These are phyloP conservation scores for Daubentonia madagascariensis DNA, from an alignment of 2,113 vertebrate species.

Conservation along the genomic window DNA sequence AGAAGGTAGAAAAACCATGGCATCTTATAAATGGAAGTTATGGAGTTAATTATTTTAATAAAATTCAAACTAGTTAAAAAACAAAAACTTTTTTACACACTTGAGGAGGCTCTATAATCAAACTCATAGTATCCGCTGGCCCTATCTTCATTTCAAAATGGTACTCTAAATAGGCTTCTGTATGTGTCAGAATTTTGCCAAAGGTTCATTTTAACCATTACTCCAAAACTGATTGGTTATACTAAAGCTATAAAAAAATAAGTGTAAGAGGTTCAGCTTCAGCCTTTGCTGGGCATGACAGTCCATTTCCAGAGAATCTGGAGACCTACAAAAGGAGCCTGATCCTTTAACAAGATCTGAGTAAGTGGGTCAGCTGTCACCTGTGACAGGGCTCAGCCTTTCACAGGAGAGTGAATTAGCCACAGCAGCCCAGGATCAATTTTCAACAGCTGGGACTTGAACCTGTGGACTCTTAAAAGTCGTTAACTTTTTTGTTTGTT, in stretches of 20 bases:
- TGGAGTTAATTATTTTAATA: not conserved
- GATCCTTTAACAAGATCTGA: conserved; percentile 24
- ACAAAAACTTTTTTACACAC: not conserved
- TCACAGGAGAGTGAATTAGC: conserved; percentile 53
- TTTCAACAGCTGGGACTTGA: conserved; percentile 81
- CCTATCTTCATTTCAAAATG: not conserved
- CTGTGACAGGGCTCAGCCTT: conserved; percentile 65
- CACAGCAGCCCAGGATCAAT: conserved; percentile 67
- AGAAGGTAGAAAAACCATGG: not conserved
- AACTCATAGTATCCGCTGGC: not conserved
- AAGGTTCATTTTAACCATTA: conserved; percentile 14
- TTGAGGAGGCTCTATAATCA: not conserved
- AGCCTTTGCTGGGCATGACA: not conserved
- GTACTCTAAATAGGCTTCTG: not conserved
- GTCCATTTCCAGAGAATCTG: not conserved
- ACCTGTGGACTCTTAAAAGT: conserved; percentile 69
- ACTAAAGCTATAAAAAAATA: conserved; percentile 43
- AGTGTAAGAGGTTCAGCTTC: not conserved
- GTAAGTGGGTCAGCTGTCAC: conserved; percentile 82
- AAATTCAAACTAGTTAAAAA: not conserved
- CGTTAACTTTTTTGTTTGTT: conserved; percentile 22
- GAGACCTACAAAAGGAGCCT: conserved; percentile 26
- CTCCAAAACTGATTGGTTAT: conserved; percentile 55
- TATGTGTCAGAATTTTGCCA: not conserved
- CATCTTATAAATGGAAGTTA: not conserved